Evolutionary conservation across 2,888 invertebrate species (phyloP).

Genomic region (Anagyrus pseudococci): DNA sequence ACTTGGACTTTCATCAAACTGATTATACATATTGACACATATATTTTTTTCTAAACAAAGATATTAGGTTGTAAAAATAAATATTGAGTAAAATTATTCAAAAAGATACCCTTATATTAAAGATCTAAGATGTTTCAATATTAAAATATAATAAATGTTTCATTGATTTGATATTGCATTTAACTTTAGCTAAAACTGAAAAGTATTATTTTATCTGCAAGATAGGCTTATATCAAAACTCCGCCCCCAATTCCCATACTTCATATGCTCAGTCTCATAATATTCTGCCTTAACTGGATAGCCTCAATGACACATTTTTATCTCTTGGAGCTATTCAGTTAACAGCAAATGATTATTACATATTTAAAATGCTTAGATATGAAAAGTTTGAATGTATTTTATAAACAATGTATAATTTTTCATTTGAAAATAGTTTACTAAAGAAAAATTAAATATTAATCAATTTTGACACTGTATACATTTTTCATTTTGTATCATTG

Average conservation of each 20-base stretch:
- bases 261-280: conserved; percentile 29
- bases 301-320: conserved; percentile 26
- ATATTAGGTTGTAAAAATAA: conserved; percentile 15
- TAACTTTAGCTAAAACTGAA: conserved; percentile 19
- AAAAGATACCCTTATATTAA: background rate
- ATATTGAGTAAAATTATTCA: conserved; percentile 2
- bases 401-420: too few species aligned
- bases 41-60: conserved; percentile 15
- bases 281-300: conserved; percentile 12
- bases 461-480: too few species aligned
- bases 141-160: conserved; percentile 26
- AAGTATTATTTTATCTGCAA: conserved; percentile 34
- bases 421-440: too few species aligned
- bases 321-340: conserved; percentile 4
- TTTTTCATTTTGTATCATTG: too few species aligned
- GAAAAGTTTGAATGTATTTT: too few species aligned
- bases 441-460: too few species aligned
- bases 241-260: conserved; percentile 58
- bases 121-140: conserved; percentile 7
- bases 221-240: conserved; percentile 54
- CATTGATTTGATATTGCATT: conserved; percentile 33
- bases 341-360: conserved; percentile 10
- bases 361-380: background rate
- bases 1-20: conserved; percentile 46
- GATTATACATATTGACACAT: conserved; percentile 27